Evolutionary conservation across 2,888 invertebrate genomes (phyloP).

Genomic region (Papilio elwesi): DNA sequence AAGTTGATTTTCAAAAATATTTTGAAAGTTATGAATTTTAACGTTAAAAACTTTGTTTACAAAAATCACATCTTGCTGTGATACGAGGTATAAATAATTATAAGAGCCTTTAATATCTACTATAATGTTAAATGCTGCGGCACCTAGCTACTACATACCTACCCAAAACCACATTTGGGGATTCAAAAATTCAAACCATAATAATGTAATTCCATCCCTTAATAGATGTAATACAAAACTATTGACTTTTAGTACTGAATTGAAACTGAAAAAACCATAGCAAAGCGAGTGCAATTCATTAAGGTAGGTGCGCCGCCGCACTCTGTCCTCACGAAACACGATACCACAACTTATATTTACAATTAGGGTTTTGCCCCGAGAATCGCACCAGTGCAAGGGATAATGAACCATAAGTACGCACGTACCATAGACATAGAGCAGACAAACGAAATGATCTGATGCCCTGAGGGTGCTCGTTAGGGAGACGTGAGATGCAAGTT

Average conservation of each 20-base stretch:
- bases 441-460: background rate
- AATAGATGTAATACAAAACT: slow-evolving; percentile 14
- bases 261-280: slow-evolving; percentile 1
- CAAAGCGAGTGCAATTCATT: slow-evolving; percentile 11
- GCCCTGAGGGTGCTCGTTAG: background rate
- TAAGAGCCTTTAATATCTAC: no score
- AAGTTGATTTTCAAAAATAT: no score
- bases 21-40: no score
- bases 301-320: background rate
- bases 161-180: no score
- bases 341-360: slow-evolving; percentile 23
- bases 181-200: no score
- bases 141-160: no score
- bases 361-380: slow-evolving; percentile 14
- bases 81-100: no score
- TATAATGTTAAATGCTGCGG: no score
- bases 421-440: background rate
- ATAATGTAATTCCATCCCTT: background rate
- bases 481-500: no score
- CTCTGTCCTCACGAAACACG: slow-evolving; percentile 4
- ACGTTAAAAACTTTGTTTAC: no score
- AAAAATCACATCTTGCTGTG: no score
- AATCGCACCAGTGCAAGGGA: background rate
- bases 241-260: slow-evolving; percentile 8
- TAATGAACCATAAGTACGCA: background rate